Evolutionary conservation across 2,888 invertebrate genomes (phyloP).

Genomic region (Xylota sylvarum): DNA sequence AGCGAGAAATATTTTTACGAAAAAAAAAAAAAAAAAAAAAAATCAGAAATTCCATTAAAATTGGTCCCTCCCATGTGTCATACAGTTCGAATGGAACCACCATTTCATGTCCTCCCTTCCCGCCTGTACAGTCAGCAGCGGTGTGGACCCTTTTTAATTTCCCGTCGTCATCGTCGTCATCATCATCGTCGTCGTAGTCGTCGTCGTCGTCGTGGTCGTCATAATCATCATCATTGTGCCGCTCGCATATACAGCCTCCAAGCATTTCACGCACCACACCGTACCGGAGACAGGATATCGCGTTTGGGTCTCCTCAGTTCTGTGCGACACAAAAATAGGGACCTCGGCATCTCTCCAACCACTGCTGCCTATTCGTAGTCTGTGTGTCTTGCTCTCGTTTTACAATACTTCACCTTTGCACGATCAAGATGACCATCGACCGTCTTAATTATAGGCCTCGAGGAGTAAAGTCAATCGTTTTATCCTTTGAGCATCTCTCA

Average conservation of each 20-base stretch:
- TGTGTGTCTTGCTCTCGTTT: slow-evolving; percentile 62
- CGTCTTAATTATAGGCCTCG: slow-evolving; percentile 77
- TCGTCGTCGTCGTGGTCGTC: slow-evolving; percentile 54
- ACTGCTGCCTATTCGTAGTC: slow-evolving; percentile 19
- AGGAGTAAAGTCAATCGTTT: slow-evolving; percentile 74
- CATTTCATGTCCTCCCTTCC: slow-evolving; percentile 58
- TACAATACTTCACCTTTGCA: slow-evolving; percentile 73
- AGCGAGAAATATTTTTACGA: slow-evolving; percentile 33
- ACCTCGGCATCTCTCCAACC: slow-evolving; percentile 1
- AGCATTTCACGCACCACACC: slow-evolving; percentile 69
- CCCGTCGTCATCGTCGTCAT: slow-evolving; percentile 71
- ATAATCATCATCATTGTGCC: slow-evolving; percentile 62
- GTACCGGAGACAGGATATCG: slow-evolving; percentile 69
- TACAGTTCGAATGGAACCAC: slow-evolving; percentile 76
- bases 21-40: slow-evolving; percentile 44
- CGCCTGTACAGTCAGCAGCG: slow-evolving; percentile 30
- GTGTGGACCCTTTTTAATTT: slow-evolving; percentile 77
- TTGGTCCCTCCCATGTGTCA: slow-evolving; percentile 78
- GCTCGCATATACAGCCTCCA: slow-evolving; percentile 46
- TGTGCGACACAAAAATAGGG: slow-evolving; percentile 71
- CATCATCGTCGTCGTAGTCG: slow-evolving; percentile 67
- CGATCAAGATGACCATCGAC: slow-evolving; percentile 69
- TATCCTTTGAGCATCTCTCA: slow-evolving; percentile 68
- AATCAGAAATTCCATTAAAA: slow-evolving; percentile 78
- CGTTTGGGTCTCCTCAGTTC: slow-evolving; percentile 40